These are phyloP conservation scores for Drosophila athabasca DNA, from an alignment of 1,140 invertebrate species.

Conservation along the genomic window DNA sequence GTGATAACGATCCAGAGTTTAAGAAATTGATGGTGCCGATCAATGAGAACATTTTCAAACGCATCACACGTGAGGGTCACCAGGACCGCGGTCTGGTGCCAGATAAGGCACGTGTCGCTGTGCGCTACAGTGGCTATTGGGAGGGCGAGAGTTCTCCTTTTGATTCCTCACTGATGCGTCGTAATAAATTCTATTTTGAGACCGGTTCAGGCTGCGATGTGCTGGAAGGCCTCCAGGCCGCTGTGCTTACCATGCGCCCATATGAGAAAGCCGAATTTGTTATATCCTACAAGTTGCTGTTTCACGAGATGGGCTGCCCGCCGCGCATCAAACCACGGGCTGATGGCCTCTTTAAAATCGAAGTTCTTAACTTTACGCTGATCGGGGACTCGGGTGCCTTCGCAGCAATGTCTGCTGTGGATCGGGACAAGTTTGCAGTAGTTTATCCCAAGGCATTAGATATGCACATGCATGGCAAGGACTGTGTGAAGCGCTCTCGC, in stretches of 20 bases:
- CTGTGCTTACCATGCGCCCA: slow-evolving; percentile 87
- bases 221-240: slow-evolving; percentile 87
- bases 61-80: slow-evolving; percentile 75
- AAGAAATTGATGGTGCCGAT: slow-evolving; percentile 56
- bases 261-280: slow-evolving; percentile 88
- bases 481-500: slow-evolving; percentile 67
- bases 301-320: slow-evolving; percentile 86
- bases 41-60: slow-evolving; percentile 51
- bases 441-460: slow-evolving; percentile 83
- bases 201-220: slow-evolving; percentile 84
- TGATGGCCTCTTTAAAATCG: slow-evolving; percentile 85
- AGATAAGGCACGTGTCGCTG: slow-evolving; percentile 84
- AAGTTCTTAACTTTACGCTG: slow-evolving; percentile 84
- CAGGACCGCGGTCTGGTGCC: slow-evolving; percentile 84
- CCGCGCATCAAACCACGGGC: slow-evolving; percentile 87
- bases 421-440: slow-evolving; percentile 84
- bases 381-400: slow-evolving; percentile 82
- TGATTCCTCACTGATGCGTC: slow-evolving; percentile 87
- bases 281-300: slow-evolving; percentile 87
- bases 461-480: slow-evolving; percentile 75
- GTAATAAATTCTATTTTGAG: slow-evolving; percentile 83
- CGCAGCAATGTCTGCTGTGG: slow-evolving; percentile 83
- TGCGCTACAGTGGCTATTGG: slow-evolving; percentile 88
- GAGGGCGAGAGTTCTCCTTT: slow-evolving; percentile 88
- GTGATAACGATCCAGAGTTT: slow-evolving; percentile 24